Evolutionary conservation across 2,113 vertebrate genomes (phyloP).

Genomic region (Spheniscus mendiculus): DNA sequence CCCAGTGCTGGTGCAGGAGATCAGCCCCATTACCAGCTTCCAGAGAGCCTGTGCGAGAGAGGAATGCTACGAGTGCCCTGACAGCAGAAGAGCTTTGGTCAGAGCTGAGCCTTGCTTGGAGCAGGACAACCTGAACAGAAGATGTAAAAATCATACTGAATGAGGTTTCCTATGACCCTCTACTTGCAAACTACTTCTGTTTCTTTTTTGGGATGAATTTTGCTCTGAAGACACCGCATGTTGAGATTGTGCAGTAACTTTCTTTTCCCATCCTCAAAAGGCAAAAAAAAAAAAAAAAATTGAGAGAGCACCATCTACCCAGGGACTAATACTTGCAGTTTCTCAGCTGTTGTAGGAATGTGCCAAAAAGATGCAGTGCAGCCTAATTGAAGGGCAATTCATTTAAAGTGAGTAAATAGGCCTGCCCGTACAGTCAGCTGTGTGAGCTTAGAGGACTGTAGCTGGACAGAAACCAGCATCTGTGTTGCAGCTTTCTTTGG

Average conservation of each 20-base stretch:
- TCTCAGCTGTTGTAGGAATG: neutral
- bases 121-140: neutral
- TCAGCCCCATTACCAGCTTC: neutral
- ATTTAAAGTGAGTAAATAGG: neutral
- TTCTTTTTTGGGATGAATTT: neutral
- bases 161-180: neutral
- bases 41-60: accelerated
- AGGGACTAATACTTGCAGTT: neutral
- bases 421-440: neutral
- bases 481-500: neutral
- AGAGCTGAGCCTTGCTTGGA: neutral
- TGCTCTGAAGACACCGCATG: neutral
- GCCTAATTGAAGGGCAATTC: constrained; percentile 8
- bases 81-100: neutral
- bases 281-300: neutral
- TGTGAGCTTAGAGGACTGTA: neutral
- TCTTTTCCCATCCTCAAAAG: neutral
- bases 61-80: accelerated
- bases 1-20: neutral
- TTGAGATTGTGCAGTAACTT: neutral
- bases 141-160: neutral
- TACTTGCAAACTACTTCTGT: neutral
- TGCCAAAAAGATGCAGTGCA: neutral
- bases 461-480: constrained; percentile 3
- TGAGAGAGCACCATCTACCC: neutral